Evolutionary conservation across 2,888 invertebrate species (phyloP), one percentile per base, ranked within the genome.

Genomic region (Lamellibrachia satsuma): DNA sequence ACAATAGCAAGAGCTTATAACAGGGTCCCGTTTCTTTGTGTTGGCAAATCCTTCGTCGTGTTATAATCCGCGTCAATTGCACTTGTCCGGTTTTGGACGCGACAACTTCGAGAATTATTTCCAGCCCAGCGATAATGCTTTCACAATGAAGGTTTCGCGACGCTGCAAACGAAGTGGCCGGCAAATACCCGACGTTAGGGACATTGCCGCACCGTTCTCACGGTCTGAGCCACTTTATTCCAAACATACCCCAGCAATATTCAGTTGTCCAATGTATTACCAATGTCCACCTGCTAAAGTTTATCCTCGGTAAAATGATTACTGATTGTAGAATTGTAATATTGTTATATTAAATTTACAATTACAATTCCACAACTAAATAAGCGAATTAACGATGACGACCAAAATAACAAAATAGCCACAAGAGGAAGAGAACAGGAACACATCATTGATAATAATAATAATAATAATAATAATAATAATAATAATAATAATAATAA

Each of bases 61-160:
- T 75, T 75, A 22, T 75, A 75, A 75, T 75, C 75, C 75, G 75
- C 75, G 75, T 75, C 75, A 75, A 75, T 75, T 75, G 75, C 75
- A 75, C 75, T 75, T 75, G 75, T 15, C n/a, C 75, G 75, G 75
- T n/a, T 75, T 39, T 75, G 75, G 75, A 75, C 75, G 75, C 75
- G 75, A 75, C 75, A 75, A 75, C 75, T 75, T 75, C 75, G 75
- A 22, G 75, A 75, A 75, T 75, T 75, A 75, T 75, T 75, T 75
- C 75, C 75, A 75, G 22, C 75, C 75, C 75, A 22, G 75, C 75
- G 75, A 75, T 75, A 75, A 75, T 75, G 75, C 75, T 22, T 75
- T 4, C 4, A 75, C 75, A 75, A 75, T 75, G 75, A 75, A 75
- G n/a, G 75, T 75, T 75, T 75, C n/a, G 75, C 75, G 22, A 75